Evolutionary conservation across 2,888 invertebrate species (phyloP).

Genomic region (Apamea epomidion): DNA sequence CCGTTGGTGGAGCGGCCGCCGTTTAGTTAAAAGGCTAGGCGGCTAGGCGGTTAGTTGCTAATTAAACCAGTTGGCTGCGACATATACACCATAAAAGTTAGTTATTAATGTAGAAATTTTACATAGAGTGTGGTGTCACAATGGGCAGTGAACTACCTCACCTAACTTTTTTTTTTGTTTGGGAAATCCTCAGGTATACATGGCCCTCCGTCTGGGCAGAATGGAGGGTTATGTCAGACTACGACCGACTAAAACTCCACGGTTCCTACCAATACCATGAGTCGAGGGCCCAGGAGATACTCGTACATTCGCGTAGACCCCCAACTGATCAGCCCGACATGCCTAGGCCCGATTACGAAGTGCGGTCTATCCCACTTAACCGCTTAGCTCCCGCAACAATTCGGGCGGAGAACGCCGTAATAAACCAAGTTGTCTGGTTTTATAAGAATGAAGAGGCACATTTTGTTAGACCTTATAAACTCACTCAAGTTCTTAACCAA

Average conservation of each 20-base stretch:
- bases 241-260: not conserved
- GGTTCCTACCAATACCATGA: too few species aligned
- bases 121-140: too few species aligned
- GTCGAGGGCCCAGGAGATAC: not conserved
- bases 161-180: not conserved
- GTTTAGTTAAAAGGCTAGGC: too few species aligned
- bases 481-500: not conserved
- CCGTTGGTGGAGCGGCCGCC: too few species aligned
- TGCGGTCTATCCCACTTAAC: not conserved
- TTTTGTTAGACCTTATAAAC: not conserved
- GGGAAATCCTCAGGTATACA: not conserved
- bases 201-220: not conserved
- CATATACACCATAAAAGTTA: too few species aligned
- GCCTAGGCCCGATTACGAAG: not conserved
- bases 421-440: not conserved
- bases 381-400: not conserved
- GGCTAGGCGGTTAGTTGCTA: too few species aligned
- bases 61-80: too few species aligned
- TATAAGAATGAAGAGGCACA: not conserved
- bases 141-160: not conserved
- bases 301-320: not conserved
- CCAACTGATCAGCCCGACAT: not conserved
- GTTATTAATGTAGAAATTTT: too few species aligned
- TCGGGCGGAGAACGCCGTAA: not conserved
- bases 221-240: not conserved